Evolutionary conservation across 92 coral and sea anemone genomes (phyloP).

Genomic region (Umimayanthus chanpuru): DNA sequence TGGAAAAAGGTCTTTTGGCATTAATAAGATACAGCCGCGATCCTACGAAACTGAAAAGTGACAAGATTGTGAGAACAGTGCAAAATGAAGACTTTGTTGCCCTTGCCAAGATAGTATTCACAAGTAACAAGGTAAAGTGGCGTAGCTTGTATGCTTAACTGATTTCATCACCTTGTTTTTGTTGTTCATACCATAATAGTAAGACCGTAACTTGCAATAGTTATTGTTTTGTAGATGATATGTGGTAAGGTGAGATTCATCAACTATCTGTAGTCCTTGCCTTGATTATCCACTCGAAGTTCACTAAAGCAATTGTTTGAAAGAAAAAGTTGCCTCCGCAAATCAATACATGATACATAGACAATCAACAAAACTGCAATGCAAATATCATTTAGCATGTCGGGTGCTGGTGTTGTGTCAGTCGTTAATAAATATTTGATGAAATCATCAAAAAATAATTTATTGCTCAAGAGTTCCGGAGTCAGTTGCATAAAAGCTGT

Average conservation of each 20-base stretch:
- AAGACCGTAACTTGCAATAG: neutral
- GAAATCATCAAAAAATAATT: too few species aligned
- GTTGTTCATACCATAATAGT: neutral
- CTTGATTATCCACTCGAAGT: neutral
- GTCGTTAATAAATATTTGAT: too few species aligned
- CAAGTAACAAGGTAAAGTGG: conserved; percentile 21
- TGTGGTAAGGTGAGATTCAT: neutral
- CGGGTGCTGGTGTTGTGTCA: too few species aligned
- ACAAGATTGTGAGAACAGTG: conserved; percentile 21
- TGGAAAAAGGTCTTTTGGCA: conserved; percentile 38
- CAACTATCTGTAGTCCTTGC: neutral
- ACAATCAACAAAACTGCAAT: too few species aligned
- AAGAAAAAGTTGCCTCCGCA: too few species aligned
- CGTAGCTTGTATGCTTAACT: neutral
- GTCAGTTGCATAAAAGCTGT: too few species aligned
- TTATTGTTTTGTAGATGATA: neutral
- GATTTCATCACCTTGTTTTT: neutral
- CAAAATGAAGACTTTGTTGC: conserved; percentile 13
- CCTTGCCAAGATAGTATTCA: conserved; percentile 13
- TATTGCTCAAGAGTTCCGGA: too few species aligned
- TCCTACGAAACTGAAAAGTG: conserved; percentile 16
- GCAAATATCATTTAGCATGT: too few species aligned
- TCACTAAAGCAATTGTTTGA: neutral
- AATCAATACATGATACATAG: too few species aligned
- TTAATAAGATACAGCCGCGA: conserved; percentile 32